Evolutionary conservation across 2,113 vertebrate species (phyloP).

Genomic region (Zapornia atra): DNA sequence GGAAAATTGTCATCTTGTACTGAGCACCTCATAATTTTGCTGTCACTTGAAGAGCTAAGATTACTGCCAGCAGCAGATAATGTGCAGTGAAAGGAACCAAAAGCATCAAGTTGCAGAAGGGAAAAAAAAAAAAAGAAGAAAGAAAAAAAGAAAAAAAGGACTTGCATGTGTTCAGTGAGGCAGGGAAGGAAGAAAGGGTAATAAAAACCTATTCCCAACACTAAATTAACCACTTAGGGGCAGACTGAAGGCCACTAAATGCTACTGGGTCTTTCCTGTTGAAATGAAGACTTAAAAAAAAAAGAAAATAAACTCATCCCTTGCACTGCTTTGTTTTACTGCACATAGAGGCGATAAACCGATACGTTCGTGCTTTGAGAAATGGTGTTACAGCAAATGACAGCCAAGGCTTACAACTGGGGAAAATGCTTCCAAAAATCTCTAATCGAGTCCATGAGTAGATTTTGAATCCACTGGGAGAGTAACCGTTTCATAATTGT

Average conservation of each 20-base stretch:
- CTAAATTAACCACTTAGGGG: constrained; percentile 45
- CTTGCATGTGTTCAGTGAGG: constrained; percentile 1
- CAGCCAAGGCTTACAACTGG: background rate
- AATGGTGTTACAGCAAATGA: background rate
- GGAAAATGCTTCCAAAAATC: constrained; percentile 10
- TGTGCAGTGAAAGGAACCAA: constrained; percentile 34
- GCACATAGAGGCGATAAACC: background rate
- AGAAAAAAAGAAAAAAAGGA: background rate
- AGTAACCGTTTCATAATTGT: background rate
- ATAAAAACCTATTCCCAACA: constrained; percentile 51
- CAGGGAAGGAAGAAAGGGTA: constrained; percentile 29
- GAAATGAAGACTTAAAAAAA: background rate
- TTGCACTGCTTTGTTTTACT: background rate
- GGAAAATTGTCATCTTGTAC: constrained; percentile 47
- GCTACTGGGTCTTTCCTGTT: background rate
- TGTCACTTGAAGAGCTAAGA: constrained; percentile 63
- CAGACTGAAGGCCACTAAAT: background rate
- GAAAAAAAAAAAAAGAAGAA: background rate
- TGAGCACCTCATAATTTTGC: constrained; percentile 69
- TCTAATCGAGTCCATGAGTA: background rate
- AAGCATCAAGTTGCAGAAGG: constrained; percentile 44
- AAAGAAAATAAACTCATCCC: background rate
- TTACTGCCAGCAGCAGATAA: constrained; percentile 51
- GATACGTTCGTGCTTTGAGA: background rate
- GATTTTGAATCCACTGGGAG: background rate